These are phyloP conservation scores for Rhogogaster chlorosoma DNA, from an alignment of 2,888 invertebrate species.

Conservation along the genomic window DNA sequence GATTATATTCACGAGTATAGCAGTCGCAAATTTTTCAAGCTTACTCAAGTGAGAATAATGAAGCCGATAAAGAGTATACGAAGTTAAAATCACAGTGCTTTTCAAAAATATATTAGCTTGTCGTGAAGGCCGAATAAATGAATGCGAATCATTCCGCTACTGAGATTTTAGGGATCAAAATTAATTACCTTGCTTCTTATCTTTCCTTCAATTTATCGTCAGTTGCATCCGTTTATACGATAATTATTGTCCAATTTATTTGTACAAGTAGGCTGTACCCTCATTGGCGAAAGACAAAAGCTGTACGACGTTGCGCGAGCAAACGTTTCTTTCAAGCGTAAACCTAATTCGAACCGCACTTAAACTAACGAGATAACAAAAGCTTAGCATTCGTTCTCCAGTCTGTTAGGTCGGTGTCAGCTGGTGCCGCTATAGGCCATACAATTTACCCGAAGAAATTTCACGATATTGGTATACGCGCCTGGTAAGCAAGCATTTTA, in stretches of 20 bases:
- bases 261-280: neutral
- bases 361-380: constrained; percentile 46
- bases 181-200: neutral
- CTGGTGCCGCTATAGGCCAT: constrained; percentile 7
- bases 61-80: neutral
- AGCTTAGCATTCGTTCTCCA: constrained; percentile 39
- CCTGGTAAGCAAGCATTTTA: neutral
- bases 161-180: neutral
- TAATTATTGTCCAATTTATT: neutral
- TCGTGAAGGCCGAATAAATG: neutral
- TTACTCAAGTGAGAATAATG: neutral
- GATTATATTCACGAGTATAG: neutral
- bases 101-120: neutral
- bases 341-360: constrained; percentile 45
- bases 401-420: constrained; percentile 33
- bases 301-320: neutral
- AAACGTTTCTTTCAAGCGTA: constrained; percentile 29
- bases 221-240: neutral
- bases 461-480: neutral
- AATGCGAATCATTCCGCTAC: neutral
- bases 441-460: constrained; percentile 38
- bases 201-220: neutral
- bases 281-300: neutral
- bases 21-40: neutral
- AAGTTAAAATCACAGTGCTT: neutral